Conservation (phyloP, 1,140 invertebrate species). For the Chlorops oryzae region DNA sequence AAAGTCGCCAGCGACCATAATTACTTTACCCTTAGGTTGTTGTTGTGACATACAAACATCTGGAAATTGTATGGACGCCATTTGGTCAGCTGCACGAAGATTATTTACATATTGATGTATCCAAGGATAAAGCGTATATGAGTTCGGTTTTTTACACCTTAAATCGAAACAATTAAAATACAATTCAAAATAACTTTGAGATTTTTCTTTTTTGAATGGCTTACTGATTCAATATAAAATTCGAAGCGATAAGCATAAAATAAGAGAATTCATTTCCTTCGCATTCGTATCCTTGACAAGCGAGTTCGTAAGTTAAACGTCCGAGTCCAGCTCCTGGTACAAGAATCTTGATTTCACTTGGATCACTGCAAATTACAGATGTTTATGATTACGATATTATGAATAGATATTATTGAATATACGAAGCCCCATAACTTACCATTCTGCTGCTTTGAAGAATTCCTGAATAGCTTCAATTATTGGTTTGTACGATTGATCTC, state of each 20-base stretch:
- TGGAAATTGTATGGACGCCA: constrained; percentile 73
- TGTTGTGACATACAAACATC: constrained; percentile 76
- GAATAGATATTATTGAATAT: neutral
- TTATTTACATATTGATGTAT: constrained; percentile 91
- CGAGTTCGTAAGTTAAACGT: constrained; percentile 88
- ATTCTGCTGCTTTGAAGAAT: constrained; percentile 61
- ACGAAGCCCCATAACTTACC: constrained; percentile 23
- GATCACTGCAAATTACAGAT: constrained; percentile 44
- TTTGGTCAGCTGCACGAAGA: constrained; percentile 72
- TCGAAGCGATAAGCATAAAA: constrained; percentile 95
- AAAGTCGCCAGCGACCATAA: constrained; percentile 94
- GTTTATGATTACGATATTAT: neutral
- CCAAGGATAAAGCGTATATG: constrained; percentile 70
- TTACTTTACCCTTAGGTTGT: constrained; percentile 62
- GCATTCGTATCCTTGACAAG: constrained; percentile 78
- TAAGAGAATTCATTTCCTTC: constrained; percentile 97
- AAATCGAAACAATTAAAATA: neutral
- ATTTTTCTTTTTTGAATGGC: constrained; percentile 4
- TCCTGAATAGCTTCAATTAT: constrained; percentile 79
- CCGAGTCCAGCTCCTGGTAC: constrained; percentile 94
- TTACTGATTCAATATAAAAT: constrained; percentile 90
- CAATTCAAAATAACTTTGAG: neutral
- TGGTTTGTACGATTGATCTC: constrained; percentile 82
- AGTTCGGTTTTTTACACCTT: constrained; percentile 39
- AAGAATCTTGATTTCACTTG: constrained; percentile 65